Evolutionary conservation across 2,113 vertebrate species (phyloP), one percentile per base, ranked within the genome.

Genomic region (Epinephelus cyanopodus): DNA sequence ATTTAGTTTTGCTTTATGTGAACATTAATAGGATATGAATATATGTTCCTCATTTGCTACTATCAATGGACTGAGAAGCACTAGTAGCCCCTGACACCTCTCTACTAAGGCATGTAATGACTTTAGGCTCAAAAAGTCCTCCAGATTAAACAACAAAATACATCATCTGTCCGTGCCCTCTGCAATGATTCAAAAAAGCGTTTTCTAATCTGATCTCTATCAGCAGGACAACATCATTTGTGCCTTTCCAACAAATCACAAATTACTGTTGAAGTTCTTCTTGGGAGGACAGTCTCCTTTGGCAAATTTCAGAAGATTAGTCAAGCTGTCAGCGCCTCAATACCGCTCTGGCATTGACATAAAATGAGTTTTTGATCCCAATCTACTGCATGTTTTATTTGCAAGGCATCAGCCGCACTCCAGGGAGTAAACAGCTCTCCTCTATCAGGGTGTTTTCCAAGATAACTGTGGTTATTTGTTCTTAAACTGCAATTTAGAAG

Each of bases 341-440:
- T 45, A 45, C 42, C 42, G 2, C 42, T 10, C 42, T 10, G 2
- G 42, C 9, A 12, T 12, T 45, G 42, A 45, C 42, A 11, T 45
- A 45, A 45, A 45, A 45, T 45, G 0, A 25, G 19, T 52, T 18
- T 37, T 23, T 25, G 27, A n/a, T 37, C 45, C 10, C 3, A 76
- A 76, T 65, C 74, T 48, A 37, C 54, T 58, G 15, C 54, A 29
- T 37, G 18, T 74, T 60, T 47, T 63, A 13, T 18, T 48, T 23
- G 14, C 21, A 33, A 37, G 27, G 5, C 27, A 37, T 68, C 25
- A 25, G 50, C 12, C 4, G 10, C 5, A 1, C 33, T 25, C 6
- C 17, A 15, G 42, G 33, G 42, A 33, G 11, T 15, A 33, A 23
- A 57, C 42, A 13, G 21, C 14, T 78, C 13, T 27, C 21, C 15